Base-by-base conservation (phyloP, 2,888 invertebrate species). In the Apantesis nais region DNA sequence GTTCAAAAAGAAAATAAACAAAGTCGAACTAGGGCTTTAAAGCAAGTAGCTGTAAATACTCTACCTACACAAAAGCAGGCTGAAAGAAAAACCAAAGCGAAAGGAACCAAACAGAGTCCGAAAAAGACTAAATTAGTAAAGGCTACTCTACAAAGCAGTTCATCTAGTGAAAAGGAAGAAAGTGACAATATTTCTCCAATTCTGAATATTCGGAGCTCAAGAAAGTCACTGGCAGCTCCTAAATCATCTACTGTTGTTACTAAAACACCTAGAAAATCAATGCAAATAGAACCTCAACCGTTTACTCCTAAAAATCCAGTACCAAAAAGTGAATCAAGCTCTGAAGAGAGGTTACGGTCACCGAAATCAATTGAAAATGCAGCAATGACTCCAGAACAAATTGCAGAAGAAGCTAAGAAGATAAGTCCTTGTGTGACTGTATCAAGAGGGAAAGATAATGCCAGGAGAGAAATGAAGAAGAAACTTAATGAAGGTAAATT, bases 401-500 rank as follows among this genome's bases (percentile, higher is more conserved):
- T 88, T n/a, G 69, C 68, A 0, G 86, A 88, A 11, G 86, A 86
- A 67, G 83, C 82, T 1, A 86, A 83, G 55, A 93, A 90, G 68
- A 88, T 95, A 0, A 96, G 96, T 74, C 96, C 96, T 0, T 96
- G 94, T 84, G 95, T 97, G 0, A 96, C 96, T 0, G 82, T 95
- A 68, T 96, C 96, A 0, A 88, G 96, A 34, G 97, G 96, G 0
- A 97, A 97, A 78, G 92, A 89, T 2, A 96, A 95, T 78, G 96
- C 96, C 0, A 90, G 96, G 48, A 95, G 91, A 64, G 97, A 97
- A 80, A 95, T 91, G 94, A 91, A 88, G 67, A 85, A 89, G 77
- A 95, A 94, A 79, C 76, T 92, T n/a, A 78, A 87, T 63, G 92
- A 93, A 81, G 95, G 95, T 95, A 85, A 74, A 70, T 61, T 68